Percentiles rank a stretch among this genome's conserved stretches.
Evolutionary conservation across 2,797 vertebrate genomes (phyloP).

Genomic region (Hylomyscus alleni): DNA sequence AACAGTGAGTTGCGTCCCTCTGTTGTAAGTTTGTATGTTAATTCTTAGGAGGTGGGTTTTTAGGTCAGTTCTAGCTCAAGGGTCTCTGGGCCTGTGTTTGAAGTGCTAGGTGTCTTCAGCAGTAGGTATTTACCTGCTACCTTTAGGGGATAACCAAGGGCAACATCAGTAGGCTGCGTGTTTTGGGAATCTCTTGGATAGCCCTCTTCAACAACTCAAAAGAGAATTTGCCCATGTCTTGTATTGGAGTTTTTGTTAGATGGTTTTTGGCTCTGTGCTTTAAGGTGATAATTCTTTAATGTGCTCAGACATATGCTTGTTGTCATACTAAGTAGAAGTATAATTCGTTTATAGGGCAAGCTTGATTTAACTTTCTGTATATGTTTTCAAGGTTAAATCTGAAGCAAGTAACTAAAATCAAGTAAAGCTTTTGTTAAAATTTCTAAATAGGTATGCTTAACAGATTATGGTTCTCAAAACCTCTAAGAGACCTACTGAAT

Average conservation of each 20-base stretch:
- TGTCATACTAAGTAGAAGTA: too few species aligned
- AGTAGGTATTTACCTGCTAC: background rate
- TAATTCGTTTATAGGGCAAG: too few species aligned
- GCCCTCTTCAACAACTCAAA: background rate
- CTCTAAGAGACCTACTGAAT: too few species aligned
- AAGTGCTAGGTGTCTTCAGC: background rate
- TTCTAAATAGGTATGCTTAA: too few species aligned
- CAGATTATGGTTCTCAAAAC: too few species aligned
- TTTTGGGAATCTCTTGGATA: background rate
- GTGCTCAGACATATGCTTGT: too few species aligned
- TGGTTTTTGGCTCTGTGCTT: background rate
- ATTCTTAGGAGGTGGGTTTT: background rate
- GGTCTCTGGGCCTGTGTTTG: background rate
- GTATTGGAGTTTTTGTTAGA: too few species aligned
- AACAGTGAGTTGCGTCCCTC: background rate
- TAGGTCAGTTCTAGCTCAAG: background rate
- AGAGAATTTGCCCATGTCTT: too few species aligned
- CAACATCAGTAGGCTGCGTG: background rate
- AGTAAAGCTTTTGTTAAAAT: too few species aligned
- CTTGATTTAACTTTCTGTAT: too few species aligned
- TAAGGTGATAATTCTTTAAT: background rate
- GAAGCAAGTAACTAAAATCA: too few species aligned
- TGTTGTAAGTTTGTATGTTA: background rate
- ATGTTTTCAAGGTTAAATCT: too few species aligned
- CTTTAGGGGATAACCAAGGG: background rate